Base-by-base conservation (phyloP, 2,113 vertebrate species). In the Fregetta grallaria region DNA sequence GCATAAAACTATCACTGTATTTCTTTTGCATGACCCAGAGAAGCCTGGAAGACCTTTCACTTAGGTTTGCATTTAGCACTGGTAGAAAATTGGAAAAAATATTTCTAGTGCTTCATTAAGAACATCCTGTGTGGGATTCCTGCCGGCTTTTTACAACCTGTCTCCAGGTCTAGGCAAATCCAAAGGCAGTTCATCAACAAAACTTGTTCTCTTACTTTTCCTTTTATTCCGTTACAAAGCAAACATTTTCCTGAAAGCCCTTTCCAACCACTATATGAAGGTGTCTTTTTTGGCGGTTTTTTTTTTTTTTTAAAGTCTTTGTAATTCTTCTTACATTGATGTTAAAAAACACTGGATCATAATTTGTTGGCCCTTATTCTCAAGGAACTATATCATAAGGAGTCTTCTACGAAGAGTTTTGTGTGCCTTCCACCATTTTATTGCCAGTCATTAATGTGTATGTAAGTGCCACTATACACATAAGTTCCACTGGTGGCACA, bases 231-330 rank as follows among this genome's bases (percentile, higher is more conserved):
- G 10, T 66, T 73, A 66, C 6, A 58, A 68, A 65, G 17, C 2
- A 79, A 88, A 16, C 27, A 13, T n/a, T 80, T 84, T 90, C 21
- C 55, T 62, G 22, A 77, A 81, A 93, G 40, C 1, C 7, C 6
- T 93, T 81, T 6, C 11, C 0, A 1, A 53, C 4, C 1, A 0
- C 34, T 76, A 8, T 19, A 32, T 63, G 66, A 88, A 27, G 3
- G 5, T 8, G 4, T 29, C 11, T 55, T 38, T 12, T 4, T 62
- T 45, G 45, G 27, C 7, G 40, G 8, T 17, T 38, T 16, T 45
- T 30, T 34, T 40, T 52, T 52, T 34, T 67, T 52, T 17, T 63
- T 32, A 25, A n/a, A 75, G 6, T 67, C 32, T 61, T 76, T 30
- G 2, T 23, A 56, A 53, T 80, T 73, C 27, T 66, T 81, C 53